Evolutionary conservation across 2,113 vertebrate species (phyloP).

Genomic region (Tenrec ecaudatus): DNA sequence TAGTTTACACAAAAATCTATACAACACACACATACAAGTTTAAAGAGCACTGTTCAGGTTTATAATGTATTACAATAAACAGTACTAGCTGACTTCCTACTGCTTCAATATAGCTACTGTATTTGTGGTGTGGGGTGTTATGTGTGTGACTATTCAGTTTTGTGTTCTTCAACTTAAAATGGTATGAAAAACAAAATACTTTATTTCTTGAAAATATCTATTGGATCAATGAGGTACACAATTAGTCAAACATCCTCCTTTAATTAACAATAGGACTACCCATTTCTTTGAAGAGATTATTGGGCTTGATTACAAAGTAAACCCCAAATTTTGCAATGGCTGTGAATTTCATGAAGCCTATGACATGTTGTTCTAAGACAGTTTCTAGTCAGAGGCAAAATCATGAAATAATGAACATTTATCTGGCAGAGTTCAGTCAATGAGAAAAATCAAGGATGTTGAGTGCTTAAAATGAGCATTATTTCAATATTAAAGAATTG

Average conservation of each 20-base stretch:
- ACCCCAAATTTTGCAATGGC: background rate
- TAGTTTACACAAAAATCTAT: background rate
- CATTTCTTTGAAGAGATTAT: too few species aligned
- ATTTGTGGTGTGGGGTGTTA: background rate
- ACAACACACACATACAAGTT: background rate
- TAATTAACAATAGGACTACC: background rate
- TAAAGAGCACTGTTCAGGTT: background rate
- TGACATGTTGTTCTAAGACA: background rate
- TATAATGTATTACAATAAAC: background rate
- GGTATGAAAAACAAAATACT: constrained; percentile 17
- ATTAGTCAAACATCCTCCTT: background rate
- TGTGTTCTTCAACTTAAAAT: background rate
- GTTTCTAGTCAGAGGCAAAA: background rate
- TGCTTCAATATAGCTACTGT: background rate
- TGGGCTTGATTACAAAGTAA: too few species aligned
- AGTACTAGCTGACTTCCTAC: background rate
- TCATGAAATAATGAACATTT: background rate
- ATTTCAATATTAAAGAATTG: background rate
- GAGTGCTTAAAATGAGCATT: background rate
- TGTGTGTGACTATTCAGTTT: background rate
- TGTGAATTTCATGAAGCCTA: background rate
- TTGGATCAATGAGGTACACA: background rate
- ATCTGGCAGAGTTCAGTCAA: background rate
- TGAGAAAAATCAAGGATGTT: background rate
- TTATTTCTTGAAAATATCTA: constrained; percentile 22